phyloP scores from a whole-genome alignment of 2,113 vertebrate species.

The Pachycephala philippinensis region DNA sequence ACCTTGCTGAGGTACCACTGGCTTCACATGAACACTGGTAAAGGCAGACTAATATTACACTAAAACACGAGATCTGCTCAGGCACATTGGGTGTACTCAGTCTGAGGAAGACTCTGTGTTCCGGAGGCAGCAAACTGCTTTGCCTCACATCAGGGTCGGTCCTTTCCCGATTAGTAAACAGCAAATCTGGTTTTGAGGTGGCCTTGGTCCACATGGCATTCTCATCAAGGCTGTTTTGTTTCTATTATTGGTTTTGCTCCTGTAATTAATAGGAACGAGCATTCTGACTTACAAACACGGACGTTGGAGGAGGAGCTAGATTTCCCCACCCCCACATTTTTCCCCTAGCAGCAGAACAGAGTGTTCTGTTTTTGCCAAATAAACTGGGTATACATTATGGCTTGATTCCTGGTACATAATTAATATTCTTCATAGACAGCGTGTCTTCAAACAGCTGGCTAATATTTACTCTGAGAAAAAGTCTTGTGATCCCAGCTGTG shows the following conservation, averaged over 20 bases:
- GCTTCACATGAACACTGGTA: not conserved
- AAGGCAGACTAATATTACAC: not conserved
- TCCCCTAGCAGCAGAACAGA: not conserved
- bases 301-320: not conserved
- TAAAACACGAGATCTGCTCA: not conserved
- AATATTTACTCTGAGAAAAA: not conserved
- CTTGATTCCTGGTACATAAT: not conserved
- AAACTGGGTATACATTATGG: not conserved
- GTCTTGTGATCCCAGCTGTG: not conserved
- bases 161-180: not conserved
- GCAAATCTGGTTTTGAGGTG: not conserved
- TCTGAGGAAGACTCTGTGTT: not conserved
- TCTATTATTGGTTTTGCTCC: not conserved
- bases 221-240: not conserved
- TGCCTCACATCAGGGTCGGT: rapidly evolving
- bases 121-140: not conserved
- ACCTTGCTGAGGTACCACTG: not conserved
- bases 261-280: not conserved
- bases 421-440: not conserved
- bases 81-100: rapidly evolving
- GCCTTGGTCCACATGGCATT: not conserved
- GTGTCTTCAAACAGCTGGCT: not conserved
- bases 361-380: not conserved
- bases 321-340: not conserved
- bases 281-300: not conserved